phyloP scores from a whole-genome alignment of 64 coral and sea anemone genomes.

The Stichodactyla helianthus region DNA sequence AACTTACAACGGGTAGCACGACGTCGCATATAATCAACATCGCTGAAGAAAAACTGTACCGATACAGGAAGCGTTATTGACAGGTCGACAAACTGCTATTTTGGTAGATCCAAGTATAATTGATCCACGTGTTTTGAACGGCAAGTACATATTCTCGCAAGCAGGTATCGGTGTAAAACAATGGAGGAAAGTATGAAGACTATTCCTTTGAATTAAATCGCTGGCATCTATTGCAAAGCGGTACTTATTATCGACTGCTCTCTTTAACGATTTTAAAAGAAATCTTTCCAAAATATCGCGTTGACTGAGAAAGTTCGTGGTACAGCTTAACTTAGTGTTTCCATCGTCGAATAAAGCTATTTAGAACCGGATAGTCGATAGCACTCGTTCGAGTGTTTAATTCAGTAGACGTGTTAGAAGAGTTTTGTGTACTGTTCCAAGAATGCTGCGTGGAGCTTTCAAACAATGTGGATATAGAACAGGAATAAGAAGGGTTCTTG shows the following conservation, averaged over 20 bases:
- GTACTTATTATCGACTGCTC: too few species aligned
- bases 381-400: not conserved
- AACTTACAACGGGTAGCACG: not conserved
- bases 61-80: not conserved
- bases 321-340: not conserved
- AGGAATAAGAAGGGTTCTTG: not conserved
- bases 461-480: not conserved
- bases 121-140: not conserved
- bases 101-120: not conserved
- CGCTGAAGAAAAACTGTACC: not conserved
- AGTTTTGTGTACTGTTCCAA: not conserved
- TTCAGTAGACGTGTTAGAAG: not conserved
- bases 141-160: not conserved
- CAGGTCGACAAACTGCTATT: too few species aligned
- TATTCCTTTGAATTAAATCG: too few species aligned
- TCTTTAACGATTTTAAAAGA: too few species aligned
- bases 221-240: too few species aligned
- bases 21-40: not conserved
- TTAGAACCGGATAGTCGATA: not conserved
- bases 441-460: not conserved
- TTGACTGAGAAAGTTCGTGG: too few species aligned
- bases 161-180: too few species aligned
- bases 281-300: too few species aligned
- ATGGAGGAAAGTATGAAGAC: too few species aligned
- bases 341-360: not conserved